Conservation (phyloP, 2,888 invertebrate species). For the Athripsodes cinereus region DNA sequence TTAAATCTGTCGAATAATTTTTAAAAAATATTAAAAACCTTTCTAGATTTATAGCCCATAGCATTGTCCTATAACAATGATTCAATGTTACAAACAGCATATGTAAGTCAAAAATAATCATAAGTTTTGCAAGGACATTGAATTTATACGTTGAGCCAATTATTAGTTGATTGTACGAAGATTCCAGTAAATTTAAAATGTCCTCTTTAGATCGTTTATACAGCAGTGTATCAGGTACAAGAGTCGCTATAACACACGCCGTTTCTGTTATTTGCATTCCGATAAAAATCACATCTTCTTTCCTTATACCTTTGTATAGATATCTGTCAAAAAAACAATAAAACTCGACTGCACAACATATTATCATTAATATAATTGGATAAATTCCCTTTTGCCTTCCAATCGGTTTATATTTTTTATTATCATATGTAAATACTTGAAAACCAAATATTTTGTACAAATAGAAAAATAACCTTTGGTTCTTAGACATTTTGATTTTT, state of each 20-base stretch:
- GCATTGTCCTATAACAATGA: not conserved
- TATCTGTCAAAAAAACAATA: not conserved
- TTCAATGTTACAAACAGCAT: not conserved
- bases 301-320: not conserved
- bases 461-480: not conserved
- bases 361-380: not conserved
- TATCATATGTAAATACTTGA: not conserved
- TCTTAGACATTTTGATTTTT: not conserved
- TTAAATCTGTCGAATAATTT: not conserved
- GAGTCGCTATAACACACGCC: not conserved
- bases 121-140: not conserved
- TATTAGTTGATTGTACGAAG: not conserved
- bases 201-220: not conserved
- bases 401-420: not conserved
- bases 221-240: not conserved
- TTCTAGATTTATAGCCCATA: not conserved
- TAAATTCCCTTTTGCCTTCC: not conserved
- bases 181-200: not conserved
- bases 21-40: not conserved
- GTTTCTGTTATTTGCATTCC: not conserved
- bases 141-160: not conserved
- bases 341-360: not conserved
- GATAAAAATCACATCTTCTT: not conserved
- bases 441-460: not conserved
- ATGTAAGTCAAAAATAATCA: not conserved